Evolutionary conservation across 2,888 invertebrate genomes (phyloP).

Genomic region (Torymus tubicola): DNA sequence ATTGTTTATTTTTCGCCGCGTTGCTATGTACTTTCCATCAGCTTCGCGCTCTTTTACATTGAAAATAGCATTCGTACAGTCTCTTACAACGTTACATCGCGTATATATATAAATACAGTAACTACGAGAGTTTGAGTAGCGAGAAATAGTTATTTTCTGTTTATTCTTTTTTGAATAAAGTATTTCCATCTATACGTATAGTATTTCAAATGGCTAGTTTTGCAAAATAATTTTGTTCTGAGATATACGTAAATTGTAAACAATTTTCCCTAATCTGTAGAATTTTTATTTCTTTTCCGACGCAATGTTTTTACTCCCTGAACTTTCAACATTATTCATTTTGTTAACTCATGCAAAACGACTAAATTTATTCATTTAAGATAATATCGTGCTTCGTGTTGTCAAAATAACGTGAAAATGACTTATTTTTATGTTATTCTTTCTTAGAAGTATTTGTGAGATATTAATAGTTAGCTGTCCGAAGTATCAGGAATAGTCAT

Average conservation of each 20-base stretch:
- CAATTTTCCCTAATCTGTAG: conserved; percentile 26
- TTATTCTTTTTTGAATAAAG: conserved; percentile 35
- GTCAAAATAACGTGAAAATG: not conserved
- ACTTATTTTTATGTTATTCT: not conserved
- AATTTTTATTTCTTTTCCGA: conserved; percentile 31
- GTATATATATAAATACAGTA: conserved; percentile 52
- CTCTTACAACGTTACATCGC: conserved; percentile 51
- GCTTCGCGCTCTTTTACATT: conserved; percentile 47
- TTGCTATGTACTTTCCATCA: conserved; percentile 26
- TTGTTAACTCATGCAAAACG: conserved; percentile 24
- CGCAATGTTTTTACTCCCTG: conserved; percentile 17
- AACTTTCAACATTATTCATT: conserved; percentile 20
- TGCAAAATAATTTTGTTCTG: conserved; percentile 48
- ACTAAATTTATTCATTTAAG: conserved; percentile 15
- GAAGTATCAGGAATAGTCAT: conserved; percentile 20
- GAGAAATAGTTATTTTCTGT: conserved; percentile 55
- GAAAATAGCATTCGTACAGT: conserved; percentile 48
- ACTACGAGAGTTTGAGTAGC: conserved; percentile 56
- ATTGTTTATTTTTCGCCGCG: conserved; percentile 24
- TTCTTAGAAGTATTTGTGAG: conserved; percentile 9
- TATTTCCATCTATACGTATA: conserved; percentile 35
- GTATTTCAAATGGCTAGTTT: conserved; percentile 34
- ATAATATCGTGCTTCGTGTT: conserved; percentile 3
- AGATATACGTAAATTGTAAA: conserved; percentile 19
- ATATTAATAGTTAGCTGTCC: conserved; percentile 14